Base-by-base conservation (phyloP, 2,888 invertebrate species). In the Aporophyla lueneburgensis region DNA sequence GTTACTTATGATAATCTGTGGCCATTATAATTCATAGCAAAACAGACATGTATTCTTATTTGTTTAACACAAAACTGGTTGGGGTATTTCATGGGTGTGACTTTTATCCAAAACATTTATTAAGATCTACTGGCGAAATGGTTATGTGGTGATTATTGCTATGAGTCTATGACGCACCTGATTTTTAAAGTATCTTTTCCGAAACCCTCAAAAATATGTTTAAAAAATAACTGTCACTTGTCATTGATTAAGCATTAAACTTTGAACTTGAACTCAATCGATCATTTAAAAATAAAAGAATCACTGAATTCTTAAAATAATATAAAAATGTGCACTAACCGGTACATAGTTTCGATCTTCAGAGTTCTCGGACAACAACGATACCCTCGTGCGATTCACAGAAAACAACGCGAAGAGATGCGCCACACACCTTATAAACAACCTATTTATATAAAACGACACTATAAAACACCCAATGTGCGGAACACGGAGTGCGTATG, bases 321-420 rank as follows among this genome's bases (percentile, higher is more conserved):
- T 80, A 86, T 85, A 82, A 90, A 89, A 90, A 90, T 84, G 83
- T 72, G 71, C 86, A 95, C 96, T 96, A 91, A 96, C 96, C 96
- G 94, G 94, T 94, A 94, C 95, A 96, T 94, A 81, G 85, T 86
- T 80, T 79, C 78, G 84, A 54, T 62, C 85, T 80, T 81, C 33
- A 33, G 33, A 33, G 33, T 33, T 33, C 33, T 33, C 78, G 86
- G 73, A 71, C 62, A 86, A 85, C 88, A 85, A 84, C 85, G 56
- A 79, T 62, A 81, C 89, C 87, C 90, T 88, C 90, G 87, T 87
- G 86, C 86, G 89, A 81, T 87, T 89, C 91, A 90, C 88, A 81
- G 86, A 91, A 90, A 87, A 91, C 90, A 91, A 89, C 80, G 86
- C 79, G 87, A 76, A 80, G 88, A 92, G 92, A 89, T 89, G 90